Base-by-base conservation (phyloP, 2,888 invertebrate species). In the Muschampia plurimacula region DNA sequence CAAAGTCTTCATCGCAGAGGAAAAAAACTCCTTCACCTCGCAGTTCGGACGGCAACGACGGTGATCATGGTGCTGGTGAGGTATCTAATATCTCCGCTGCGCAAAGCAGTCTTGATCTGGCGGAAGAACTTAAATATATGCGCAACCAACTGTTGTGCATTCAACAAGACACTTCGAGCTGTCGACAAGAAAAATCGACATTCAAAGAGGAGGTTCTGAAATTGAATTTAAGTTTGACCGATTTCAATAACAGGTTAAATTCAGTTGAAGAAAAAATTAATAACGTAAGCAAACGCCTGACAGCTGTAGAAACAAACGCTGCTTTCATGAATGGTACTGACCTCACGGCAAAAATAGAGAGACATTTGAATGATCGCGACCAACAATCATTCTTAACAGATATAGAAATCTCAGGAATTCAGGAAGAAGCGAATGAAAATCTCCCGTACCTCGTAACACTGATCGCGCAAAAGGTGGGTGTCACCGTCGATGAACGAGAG, bases 191-290 rank as follows among this genome's bases (percentile, higher is more conserved):
- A 41, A 44, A 60, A 15, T 5, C 59, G 0, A 9, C 46, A 1
- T 67, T 67, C 9, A 67, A 44, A 13, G 44, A 67, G 9, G 67
- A 67, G 32, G 15, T 67, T 0, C 10, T n/a, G 9, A 59, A 67
- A 46, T 15, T 67, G 5, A 44, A 60, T 39, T 7, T 44, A 0
- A 32, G 12, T 13, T 12, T 67, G 1, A 28, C 67, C 5, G 67
- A 67, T 0, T 59, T 67, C 9, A 67, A 60, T 8, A 60, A 32
- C n/a, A 6, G 67, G 1, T 32, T 60, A n/a, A 60, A 44, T 10
- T 8, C 32, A 0, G 55, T 67, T 0, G 67, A 67, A 32, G 59
- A 60, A 36, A 67, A 67, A 15, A 4, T 59, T 5, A 60, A 46
- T 4, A 28, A 32, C 2, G 8, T 67, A 2, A 36, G 2, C n/a